A percentile compares a stretch with the other conserved stretches of the same genome.
These are phyloP conservation scores for Sebastes flavidus DNA, from an alignment of 2,797 vertebrate species.

Conservation along the genomic window DNA sequence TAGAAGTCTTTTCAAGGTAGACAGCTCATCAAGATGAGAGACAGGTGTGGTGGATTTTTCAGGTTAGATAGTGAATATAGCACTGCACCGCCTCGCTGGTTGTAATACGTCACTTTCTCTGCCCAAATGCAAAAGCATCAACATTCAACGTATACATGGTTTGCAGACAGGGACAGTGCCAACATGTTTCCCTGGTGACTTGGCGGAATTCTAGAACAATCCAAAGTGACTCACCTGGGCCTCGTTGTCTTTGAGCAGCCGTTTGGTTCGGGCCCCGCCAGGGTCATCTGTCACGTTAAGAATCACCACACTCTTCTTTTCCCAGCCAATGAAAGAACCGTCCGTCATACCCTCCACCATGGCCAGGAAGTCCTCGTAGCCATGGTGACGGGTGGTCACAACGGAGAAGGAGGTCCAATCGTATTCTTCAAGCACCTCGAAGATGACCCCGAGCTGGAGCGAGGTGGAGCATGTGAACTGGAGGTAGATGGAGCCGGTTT, in stretches of 20 bases:
- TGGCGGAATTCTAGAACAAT: no score
- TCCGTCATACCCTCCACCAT: slow-evolving; percentile 95
- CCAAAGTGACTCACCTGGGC: slow-evolving; percentile 81
- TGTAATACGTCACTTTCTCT: no score
- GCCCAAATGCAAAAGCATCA: no score
- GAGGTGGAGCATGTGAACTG: slow-evolving; percentile 93
- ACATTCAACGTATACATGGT: neutral
- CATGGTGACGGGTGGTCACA: slow-evolving; percentile 91
- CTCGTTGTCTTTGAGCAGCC: slow-evolving; percentile 90
- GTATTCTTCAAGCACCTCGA: slow-evolving; percentile 96
- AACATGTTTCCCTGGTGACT: no score
- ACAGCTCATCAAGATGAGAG: neutral
- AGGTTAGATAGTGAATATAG: neutral
- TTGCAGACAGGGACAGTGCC: neutral
- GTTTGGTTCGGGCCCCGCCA: slow-evolving; percentile 80
- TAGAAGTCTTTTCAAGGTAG: neutral
- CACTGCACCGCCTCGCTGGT: neutral
- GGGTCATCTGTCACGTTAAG: slow-evolving; percentile 90
- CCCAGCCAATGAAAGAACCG: slow-evolving; percentile 95
- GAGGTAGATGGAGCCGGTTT: slow-evolving; percentile 94
- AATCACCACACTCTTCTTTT: slow-evolving; percentile 89
- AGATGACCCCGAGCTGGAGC: slow-evolving; percentile 94
- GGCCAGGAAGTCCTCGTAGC: slow-evolving; percentile 92
- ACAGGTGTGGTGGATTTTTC: neutral
- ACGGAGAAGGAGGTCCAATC: slow-evolving; percentile 96